Percentiles rank a stretch among this genome's conserved stretches.
phyloP scores from a whole-genome alignment of 2,888 invertebrate species.

The Slavum lentiscoides region DNA sequence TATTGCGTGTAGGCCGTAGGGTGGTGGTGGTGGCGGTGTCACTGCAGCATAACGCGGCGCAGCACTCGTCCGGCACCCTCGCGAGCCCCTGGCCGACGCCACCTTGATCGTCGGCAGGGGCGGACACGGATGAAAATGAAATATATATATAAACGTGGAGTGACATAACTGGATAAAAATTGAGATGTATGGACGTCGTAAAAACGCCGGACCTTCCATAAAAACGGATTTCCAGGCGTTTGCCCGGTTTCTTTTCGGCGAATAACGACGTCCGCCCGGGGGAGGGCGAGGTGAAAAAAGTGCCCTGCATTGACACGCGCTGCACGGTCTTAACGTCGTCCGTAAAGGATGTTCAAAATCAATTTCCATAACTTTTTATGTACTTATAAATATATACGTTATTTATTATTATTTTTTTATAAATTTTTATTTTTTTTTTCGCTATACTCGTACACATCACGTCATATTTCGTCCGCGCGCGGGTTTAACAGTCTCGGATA shows the following conservation, averaged over 20 bases:
- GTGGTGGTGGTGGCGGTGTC: slow-evolving; percentile 42
- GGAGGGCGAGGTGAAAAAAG: slow-evolving; percentile 26
- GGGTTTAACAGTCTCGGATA: too few species aligned
- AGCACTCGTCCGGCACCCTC: slow-evolving; percentile 39
- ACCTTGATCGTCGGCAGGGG: neutral
- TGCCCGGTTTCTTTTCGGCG: slow-evolving; percentile 25
- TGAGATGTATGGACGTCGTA: slow-evolving; percentile 52
- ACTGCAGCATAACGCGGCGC: neutral
- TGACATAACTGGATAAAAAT: slow-evolving; percentile 53
- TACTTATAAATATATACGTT: neutral
- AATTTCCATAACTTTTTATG: slow-evolving; percentile 38
- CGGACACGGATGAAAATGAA: slow-evolving; percentile 30
- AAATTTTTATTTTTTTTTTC: too few species aligned
- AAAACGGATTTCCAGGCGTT: slow-evolving; percentile 51
- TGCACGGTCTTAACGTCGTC: slow-evolving; percentile 28
- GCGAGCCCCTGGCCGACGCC: slow-evolving; percentile 43
- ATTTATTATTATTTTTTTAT: neutral
- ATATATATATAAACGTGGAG: slow-evolving; percentile 53
- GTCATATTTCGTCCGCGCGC: too few species aligned
- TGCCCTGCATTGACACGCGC: slow-evolving; percentile 31
- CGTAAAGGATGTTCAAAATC: slow-evolving; percentile 42
- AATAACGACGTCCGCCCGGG: neutral
- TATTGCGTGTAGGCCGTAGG: too few species aligned
- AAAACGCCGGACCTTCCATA: slow-evolving; percentile 51
- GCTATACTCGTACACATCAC: too few species aligned